These are phyloP conservation scores for Microdon myrmicae DNA, from an alignment of 2,888 invertebrate genomes.

Conservation along the genomic window DNA sequence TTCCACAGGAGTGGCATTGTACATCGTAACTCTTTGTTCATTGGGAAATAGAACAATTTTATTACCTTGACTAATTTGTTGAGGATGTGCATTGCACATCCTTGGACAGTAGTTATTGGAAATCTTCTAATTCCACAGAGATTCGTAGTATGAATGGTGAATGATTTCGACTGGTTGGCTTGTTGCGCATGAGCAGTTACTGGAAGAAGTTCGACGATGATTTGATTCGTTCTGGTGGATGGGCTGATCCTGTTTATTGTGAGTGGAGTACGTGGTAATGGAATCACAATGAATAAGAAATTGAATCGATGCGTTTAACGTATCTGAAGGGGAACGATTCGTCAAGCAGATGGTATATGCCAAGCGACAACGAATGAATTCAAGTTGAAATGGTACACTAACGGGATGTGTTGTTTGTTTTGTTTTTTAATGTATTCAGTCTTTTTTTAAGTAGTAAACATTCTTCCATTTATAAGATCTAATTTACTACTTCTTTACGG, in stretches of 20 bases:
- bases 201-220: slow-evolving; percentile 19
- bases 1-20: slow-evolving; percentile 33
- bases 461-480: no score
- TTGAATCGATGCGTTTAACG: no score
- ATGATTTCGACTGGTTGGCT: no score
- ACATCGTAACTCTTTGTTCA: slow-evolving; percentile 29
- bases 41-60: slow-evolving; percentile 28
- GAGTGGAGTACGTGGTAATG: slow-evolving; percentile 31
- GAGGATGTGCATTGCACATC: slow-evolving; percentile 28
- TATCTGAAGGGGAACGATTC: no score
- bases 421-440: no score
- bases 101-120: slow-evolving; percentile 2
- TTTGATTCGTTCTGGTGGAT: slow-evolving; percentile 49
- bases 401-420: no score
- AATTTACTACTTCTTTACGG: no score
- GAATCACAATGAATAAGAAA: slow-evolving; percentile 49
- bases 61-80: slow-evolving; percentile 49
- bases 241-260: slow-evolving; percentile 38
- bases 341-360: no score
- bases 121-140: slow-evolving; percentile 11
- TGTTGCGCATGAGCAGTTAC: slow-evolving; percentile 31
- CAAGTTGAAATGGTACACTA: no score
- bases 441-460: no score
- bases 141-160: slow-evolving; percentile 21
- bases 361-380: no score